phyloP scores from a whole-genome alignment of 2,797 vertebrate genomes.

The Amazona finschi region DNA sequence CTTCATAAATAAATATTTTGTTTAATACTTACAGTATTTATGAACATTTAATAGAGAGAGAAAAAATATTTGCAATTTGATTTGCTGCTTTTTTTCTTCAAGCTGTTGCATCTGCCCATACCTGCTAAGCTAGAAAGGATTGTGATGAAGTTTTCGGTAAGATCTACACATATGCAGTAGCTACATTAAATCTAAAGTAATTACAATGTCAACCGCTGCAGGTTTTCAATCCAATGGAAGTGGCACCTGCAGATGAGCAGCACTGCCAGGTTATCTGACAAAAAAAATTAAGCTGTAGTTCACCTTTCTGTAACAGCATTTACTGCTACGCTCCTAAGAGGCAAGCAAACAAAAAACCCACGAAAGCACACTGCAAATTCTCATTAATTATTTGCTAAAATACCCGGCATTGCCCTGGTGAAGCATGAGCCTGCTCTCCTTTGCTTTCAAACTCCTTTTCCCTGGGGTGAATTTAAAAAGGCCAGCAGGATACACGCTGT shows the following conservation, averaged over 20 bases:
- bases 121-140: background rate
- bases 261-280: background rate
- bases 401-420: background rate
- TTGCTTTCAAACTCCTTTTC: background rate
- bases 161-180: background rate
- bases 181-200: background rate
- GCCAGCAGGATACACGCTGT: background rate
- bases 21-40: background rate
- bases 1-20: background rate
- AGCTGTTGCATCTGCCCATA: background rate
- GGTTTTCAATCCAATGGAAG: background rate
- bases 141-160: background rate
- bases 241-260: background rate
- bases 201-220: background rate
- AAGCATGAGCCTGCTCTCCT: background rate
- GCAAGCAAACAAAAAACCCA: background rate
- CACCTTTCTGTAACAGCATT: background rate
- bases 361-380: background rate
- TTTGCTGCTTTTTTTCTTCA: background rate
- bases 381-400: conserved; percentile 10
- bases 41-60: background rate
- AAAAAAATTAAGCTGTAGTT: background rate
- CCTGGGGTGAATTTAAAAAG: background rate
- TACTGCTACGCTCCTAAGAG: background rate
- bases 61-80: background rate